Base-by-base conservation (phyloP, 2,888 invertebrate species). In the Ecdyonurus torrentis region DNA sequence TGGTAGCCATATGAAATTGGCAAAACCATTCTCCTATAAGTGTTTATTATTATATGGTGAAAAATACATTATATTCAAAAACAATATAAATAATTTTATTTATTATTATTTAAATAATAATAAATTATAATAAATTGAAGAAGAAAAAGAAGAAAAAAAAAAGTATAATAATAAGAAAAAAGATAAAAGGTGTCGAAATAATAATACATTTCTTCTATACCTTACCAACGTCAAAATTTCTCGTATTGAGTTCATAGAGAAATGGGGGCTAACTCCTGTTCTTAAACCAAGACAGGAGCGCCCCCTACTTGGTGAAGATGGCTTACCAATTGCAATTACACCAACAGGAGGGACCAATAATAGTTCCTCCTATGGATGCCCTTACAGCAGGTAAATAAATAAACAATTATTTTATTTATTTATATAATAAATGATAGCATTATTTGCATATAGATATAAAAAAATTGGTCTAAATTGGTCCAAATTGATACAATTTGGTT, bases 231-330 rank as follows among this genome's bases (percentile, higher is more conserved):
- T 83, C 89, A 89, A 87, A 89, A 92, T 92, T 93, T 91, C 92
- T 86, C 91, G 91, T 84, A 89, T 92, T 87, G 91, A 91, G 86
- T 90, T 91, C 83, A 86, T 91, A 82, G 91, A 92, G 84, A 89
- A 91, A 91, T 92, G 92, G 92, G 92, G 92, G 88, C 89, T 92
- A 83, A 91, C 91, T 86, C 92, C 92, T 86, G 91, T 91, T 87
- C 89, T 91, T 85, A 87, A 88, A 83, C 91, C 91, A 87, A 89
- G 91, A 85, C 90, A 89, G 87, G 90, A 91, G 83, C 78, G 82
- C 82, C 86, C 90, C 55, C 55, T 10, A 37, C 37, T 37, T 37
- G 37, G 37, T 37, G 37, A 37, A 37, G 37, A 37, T 37, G 37
- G 37, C 5, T 15, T 37, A 10, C 37, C 37, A 5, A 37, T 37